Evolutionary conservation across 2,888 invertebrate genomes (phyloP).

Genomic region (Epinotia nisella): DNA sequence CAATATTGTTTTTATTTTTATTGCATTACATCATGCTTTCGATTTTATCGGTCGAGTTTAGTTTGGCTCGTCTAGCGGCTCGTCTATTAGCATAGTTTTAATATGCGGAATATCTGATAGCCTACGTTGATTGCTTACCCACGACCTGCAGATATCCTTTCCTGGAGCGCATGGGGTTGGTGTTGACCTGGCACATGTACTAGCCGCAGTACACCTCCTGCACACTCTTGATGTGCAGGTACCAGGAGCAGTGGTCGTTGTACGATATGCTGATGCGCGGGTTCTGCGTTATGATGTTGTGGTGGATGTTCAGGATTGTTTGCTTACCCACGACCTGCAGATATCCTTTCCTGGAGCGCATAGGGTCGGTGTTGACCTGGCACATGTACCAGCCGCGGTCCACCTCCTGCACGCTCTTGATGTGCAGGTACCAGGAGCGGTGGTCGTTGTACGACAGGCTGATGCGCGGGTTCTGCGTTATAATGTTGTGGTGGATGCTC

Average conservation of each 20-base stretch:
- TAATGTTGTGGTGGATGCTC: conserved; percentile 96
- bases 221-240: conserved; percentile 94
- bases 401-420: conserved; percentile 93
- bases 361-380: conserved; percentile 96
- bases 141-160: conserved; percentile 95
- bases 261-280: conserved; percentile 93
- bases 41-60: too few relatives aligned
- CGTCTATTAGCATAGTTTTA: too few relatives aligned
- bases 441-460: conserved; percentile 95
- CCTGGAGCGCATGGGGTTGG: conserved; percentile 95
- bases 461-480: conserved; percentile 95
- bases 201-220: conserved; percentile 95
- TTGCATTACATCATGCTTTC: too few relatives aligned
- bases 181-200: conserved; percentile 97
- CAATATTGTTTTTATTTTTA: too few relatives aligned
- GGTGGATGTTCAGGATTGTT: conserved; percentile 96
- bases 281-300: conserved; percentile 96
- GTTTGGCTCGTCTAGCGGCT: too few relatives aligned
- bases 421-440: conserved; percentile 95
- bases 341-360: conserved; percentile 95
- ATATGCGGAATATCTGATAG: too few relatives aligned
- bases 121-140: too few relatives aligned
- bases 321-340: conserved; percentile 96
- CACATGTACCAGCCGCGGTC: conserved; percentile 97
- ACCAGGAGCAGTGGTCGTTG: conserved; percentile 96